Base-by-base conservation (phyloP, 2,797 vertebrate species). In the Denticeps clupeoides region DNA sequence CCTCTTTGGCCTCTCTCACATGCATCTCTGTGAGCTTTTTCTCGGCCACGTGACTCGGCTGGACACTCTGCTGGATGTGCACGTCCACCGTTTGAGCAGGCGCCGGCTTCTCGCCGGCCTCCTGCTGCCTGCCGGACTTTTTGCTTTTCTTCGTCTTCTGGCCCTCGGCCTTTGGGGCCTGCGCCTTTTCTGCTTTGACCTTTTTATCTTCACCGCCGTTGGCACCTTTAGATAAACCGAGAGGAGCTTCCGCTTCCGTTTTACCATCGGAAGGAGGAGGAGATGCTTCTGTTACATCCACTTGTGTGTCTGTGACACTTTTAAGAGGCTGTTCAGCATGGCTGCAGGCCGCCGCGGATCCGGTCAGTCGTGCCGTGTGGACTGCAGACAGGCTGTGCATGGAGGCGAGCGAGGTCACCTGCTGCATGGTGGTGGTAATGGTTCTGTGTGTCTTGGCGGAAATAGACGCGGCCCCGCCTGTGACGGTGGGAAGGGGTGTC, bases 111-210 rank as follows among this genome's bases (percentile, higher is more conserved):
- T 64, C 65, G 71, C 33, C 37, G 32, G 29, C 73, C 77, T 28
- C 77, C 23, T 52, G 24, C 18, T 73, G 67, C 49, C 63, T 72
- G 57, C 68, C 66, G 16, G 71, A 72, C 50, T 80, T 84, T 12
- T 67, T 73, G 46, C 42, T 69, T 75, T 84, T 84, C 59, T 80
- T 77, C 21, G 28, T 46, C 52, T 76, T 67, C 64, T 81, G 72
- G 52, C 24, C 63, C 26, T 67, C 64, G 9, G 19, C 42, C 24
- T 60, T 59, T 26, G 50, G 55, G 35, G 29, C 40, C 16, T 75
- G 65, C 45, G 71, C 69, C 49, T 78, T 77, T 19, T 64, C 53
- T 32, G 70, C 59, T 54, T 74, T 86, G 5, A 61, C 62, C 59
- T 65, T 78, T 65, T 67, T 69, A 54, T 63, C 69, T 47, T 75